These are phyloP conservation scores for Gobionotothen gibberifrons DNA, from an alignment of 2,797 vertebrate genomes.

Conservation along the genomic window DNA sequence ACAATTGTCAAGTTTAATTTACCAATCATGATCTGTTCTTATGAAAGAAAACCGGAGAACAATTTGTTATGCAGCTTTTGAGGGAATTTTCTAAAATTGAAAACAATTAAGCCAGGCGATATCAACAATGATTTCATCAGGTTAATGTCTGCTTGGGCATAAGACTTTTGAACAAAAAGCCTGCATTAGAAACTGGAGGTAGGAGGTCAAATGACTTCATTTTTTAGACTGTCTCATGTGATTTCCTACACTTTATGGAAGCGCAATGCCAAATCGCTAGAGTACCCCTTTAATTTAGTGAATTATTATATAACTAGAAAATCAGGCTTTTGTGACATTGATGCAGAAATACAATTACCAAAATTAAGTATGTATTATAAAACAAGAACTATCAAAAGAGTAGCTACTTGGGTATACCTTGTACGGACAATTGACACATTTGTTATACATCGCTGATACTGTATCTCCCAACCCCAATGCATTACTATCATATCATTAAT, in stretches of 20 bases:
- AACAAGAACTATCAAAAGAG: background rate
- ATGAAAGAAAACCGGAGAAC: slow-evolving; percentile 7
- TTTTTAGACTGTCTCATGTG: background rate
- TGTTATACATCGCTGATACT: background rate
- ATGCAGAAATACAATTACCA: background rate
- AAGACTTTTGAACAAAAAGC: background rate
- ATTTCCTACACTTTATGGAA: background rate
- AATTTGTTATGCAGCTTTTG: background rate
- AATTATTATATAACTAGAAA: slow-evolving; percentile 11
- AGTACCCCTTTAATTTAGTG: background rate
- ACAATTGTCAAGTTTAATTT: background rate
- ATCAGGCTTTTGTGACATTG: background rate
- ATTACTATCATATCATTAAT: slow-evolving; percentile 32
- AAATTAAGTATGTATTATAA: background rate
- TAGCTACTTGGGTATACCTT: background rate
- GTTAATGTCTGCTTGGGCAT: background rate
- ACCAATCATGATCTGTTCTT: background rate
- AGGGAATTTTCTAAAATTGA: background rate
- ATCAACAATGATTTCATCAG: background rate
- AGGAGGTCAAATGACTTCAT: background rate
- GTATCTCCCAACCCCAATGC: background rate
- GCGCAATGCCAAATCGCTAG: background rate
- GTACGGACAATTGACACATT: background rate
- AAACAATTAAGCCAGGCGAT: background rate
- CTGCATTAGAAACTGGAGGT: background rate